Percentiles rank a stretch among this genome's conserved stretches.
Evolutionary conservation across 2,113 vertebrate genomes (phyloP).

Genomic region (Vombatus ursinus): DNA sequence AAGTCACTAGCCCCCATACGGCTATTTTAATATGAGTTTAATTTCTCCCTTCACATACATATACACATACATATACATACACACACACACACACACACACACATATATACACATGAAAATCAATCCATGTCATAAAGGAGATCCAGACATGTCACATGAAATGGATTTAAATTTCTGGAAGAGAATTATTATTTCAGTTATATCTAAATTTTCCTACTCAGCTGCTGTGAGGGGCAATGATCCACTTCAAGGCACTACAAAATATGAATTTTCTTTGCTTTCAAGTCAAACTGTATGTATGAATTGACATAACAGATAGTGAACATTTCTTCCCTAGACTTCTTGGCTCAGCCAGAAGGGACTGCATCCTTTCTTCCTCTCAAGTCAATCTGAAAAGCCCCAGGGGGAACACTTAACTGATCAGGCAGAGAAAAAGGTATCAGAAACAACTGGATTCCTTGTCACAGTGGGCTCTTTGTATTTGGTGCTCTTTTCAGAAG

Average conservation of each 20-base stretch:
- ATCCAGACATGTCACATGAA: background rate
- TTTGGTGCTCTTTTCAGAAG: background rate
- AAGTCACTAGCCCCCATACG: constrained; percentile 15
- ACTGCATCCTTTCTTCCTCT: background rate
- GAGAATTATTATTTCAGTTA: background rate
- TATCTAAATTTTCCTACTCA: background rate
- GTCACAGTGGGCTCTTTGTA: background rate
- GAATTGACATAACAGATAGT: constrained; percentile 5
- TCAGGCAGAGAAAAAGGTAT: background rate
- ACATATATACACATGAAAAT: background rate
- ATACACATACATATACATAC: too few relatives aligned
- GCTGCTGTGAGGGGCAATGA: background rate
- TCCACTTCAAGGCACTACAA: background rate
- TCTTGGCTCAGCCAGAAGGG: background rate
- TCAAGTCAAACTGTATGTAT: constrained; percentile 3
- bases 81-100: too few relatives aligned
- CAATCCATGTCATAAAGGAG: background rate
- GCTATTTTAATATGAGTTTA: background rate
- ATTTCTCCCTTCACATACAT: constrained; percentile 1
- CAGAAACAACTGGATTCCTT: background rate
- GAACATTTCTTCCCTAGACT: background rate
- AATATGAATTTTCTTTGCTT: background rate
- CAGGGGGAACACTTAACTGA: background rate
- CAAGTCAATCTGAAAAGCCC: background rate
- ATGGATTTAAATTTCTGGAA: background rate